Base-by-base conservation (phyloP, 2,113 vertebrate genomes). In the Tetrax tetrax region DNA sequence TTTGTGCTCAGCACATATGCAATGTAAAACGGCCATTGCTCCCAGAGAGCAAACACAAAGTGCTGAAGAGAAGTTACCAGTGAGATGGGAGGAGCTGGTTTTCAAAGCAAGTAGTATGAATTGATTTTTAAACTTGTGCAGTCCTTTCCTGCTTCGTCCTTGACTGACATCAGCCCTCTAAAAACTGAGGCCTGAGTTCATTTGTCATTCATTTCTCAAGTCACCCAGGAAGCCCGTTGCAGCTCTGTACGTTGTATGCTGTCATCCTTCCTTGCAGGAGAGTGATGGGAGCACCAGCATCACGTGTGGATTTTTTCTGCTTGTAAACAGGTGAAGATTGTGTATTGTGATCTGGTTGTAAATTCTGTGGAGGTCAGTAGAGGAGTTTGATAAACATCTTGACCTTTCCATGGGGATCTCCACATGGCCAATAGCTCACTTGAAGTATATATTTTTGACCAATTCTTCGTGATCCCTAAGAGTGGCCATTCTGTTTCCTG, bases 161-260 rank as follows among this genome's bases (percentile, higher is more conserved):
- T 4, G 3, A 10, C 41, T 93, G 65, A 64, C 37, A 18, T 48
- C 23, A 85, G 79, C 35, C 10, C 45, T 86, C 28, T 84, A 2
- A 78, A 78, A 75, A 24, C 8, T 57, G 80, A 76, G 31, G 14
- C 41, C 29, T 45, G 27, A 27, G 2, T 80, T 10, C 31, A 3
- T 91, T 83, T 83, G 7, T 54, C 12, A 4, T 28, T 50, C 69
- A 28, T 70, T 66, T 91, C 19, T 70, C 14, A 19, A 43, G 76
- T 77, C 27, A 17, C n/a, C 14, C 0, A 0, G 25, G 71, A 48
- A 66, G 29, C 22, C 59, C 0, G 0, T 33, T 64, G 80, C n/a
- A 61, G 45, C 54, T 77, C 31, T 48, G 50, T 29, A 6, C 0
- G 0, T 60, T 87, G n/a, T 71, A 25, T 37, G 27, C 57, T 59